Conservation (phyloP, 2,113 vertebrate genomes). For the Clarias gariepinus region DNA sequence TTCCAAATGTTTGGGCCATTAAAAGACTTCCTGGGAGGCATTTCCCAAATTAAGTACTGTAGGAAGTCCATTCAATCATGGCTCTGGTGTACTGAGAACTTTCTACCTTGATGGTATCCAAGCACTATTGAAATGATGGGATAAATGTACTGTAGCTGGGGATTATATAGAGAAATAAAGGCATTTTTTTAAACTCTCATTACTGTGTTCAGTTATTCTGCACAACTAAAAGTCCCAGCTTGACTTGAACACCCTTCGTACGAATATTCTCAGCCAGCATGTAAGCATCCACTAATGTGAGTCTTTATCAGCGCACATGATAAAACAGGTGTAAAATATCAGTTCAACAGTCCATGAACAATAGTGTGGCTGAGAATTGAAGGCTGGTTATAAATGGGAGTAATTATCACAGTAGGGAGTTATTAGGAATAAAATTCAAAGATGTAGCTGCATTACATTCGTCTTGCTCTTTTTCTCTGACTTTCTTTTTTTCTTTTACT, state of each 20-base stretch:
- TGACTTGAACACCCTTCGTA: not conserved
- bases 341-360: conserved; percentile 19
- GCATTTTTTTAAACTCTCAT: too few relatives aligned
- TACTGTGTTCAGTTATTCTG: too few relatives aligned
- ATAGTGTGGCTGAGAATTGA: conserved; percentile 20
- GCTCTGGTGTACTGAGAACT: too few relatives aligned
- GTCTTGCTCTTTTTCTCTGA: not conserved
- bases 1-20: too few relatives aligned
- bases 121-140: too few relatives aligned
- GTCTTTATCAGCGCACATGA: not conserved
- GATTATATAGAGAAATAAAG: too few relatives aligned
- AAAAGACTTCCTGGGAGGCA: too few relatives aligned
- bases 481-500: not conserved
- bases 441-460: conserved; percentile 9
- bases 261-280: not conserved
- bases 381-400: conserved; percentile 27
- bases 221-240: too few relatives aligned
- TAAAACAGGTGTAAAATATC: conserved; percentile 33
- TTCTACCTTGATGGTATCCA: too few relatives aligned
- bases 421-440: conserved; percentile 39
- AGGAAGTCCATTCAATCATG: too few relatives aligned
- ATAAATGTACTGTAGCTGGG: too few relatives aligned
- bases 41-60: too few relatives aligned
- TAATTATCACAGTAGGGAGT: conserved; percentile 33
- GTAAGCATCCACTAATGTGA: not conserved